These are phyloP conservation scores for Papilio protenor DNA, from an alignment of 2,888 invertebrate species.

Conservation along the genomic window DNA sequence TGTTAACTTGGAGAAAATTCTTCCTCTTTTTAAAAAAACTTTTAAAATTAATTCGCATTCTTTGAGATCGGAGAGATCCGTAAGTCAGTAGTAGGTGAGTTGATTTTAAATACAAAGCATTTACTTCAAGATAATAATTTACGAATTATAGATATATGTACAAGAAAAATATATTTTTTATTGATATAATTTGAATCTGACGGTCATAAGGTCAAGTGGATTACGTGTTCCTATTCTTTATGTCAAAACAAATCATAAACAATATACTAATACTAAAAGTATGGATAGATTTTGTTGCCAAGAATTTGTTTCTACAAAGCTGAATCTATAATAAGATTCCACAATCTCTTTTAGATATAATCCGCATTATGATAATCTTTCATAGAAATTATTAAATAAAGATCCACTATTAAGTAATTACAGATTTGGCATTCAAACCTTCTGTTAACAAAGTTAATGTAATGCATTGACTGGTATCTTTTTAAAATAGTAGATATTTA, in stretches of 20 bases:
- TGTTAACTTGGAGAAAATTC: background rate
- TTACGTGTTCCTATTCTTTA: background rate
- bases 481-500: no score
- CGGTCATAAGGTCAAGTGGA: slow-evolving; percentile 6
- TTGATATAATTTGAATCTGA: background rate
- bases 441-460: background rate
- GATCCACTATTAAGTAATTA: background rate
- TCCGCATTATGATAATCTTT: background rate
- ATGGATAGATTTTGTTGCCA: slow-evolving; percentile 22
- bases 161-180: background rate
- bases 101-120: no score
- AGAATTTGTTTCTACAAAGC: slow-evolving; percentile 14
- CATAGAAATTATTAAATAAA: background rate
- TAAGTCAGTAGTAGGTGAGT: no score
- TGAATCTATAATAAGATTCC: slow-evolving; percentile 7
- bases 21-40: no score
- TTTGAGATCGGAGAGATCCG: no score
- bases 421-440: background rate
- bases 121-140: no score
- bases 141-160: background rate
- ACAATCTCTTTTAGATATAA: slow-evolving; percentile 9
- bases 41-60: no score
- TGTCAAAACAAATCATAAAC: slow-evolving; percentile 22
- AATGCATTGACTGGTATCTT: no score
- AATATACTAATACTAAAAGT: slow-evolving; percentile 19